These are phyloP conservation scores for Calcarius ornatus DNA, from an alignment of 2,113 vertebrate genomes.

Conservation along the genomic window DNA sequence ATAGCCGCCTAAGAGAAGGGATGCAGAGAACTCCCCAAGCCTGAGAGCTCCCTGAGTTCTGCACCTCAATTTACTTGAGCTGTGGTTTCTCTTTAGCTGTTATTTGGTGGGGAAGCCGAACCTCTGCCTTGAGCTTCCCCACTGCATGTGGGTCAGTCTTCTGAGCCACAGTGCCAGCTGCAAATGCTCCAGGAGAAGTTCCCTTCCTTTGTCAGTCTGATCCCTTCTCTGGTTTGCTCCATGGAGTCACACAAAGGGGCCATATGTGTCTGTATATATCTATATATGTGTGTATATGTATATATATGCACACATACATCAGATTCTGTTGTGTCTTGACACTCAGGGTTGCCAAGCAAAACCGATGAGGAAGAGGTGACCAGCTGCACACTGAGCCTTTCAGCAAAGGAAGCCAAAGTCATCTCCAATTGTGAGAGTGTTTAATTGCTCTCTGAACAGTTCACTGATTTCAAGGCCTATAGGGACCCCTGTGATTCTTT, in stretches of 20 bases:
- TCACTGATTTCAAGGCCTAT: background rate
- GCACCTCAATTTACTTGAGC: background rate
- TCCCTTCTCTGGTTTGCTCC: background rate
- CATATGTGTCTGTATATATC: background rate
- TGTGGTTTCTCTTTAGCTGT: background rate
- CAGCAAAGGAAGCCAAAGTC: constrained; percentile 26
- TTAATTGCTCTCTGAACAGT: constrained; percentile 31
- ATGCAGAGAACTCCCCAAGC: background rate
- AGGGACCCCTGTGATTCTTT: background rate
- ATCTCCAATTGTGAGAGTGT: background rate
- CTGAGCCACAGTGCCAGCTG: background rate
- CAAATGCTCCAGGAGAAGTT: background rate
- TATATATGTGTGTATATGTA: background rate
- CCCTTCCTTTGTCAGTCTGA: background rate
- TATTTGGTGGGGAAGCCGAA: background rate
- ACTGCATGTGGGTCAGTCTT: fast-evolving
- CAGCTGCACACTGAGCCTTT: constrained; percentile 24
- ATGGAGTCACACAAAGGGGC: background rate
- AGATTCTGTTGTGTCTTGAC: background rate
- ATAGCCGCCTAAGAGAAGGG: background rate
- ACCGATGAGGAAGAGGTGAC: background rate
- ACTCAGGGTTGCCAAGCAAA: background rate
- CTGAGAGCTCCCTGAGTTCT: background rate
- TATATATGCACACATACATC: background rate
- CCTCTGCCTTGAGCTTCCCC: background rate